Evolutionary conservation across 2,797 vertebrate species (phyloP), one percentile per base, ranked within the genome.

Genomic region (Chloroceryle inda): DNA sequence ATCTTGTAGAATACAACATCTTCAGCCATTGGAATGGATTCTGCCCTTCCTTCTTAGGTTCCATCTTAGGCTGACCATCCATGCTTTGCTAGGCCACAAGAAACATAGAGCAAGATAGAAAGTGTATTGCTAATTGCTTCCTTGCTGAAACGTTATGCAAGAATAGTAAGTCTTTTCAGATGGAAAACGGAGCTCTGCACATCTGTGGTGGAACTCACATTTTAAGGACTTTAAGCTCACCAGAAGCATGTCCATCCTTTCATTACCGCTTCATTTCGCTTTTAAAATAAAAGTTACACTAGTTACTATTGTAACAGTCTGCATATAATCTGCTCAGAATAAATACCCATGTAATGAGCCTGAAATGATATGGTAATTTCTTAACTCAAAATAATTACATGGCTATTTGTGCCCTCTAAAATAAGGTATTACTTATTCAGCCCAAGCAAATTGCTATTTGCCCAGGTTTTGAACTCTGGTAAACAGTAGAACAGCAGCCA

Each of bases 371-470:
- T 84, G 83, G 90, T 94, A 97, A 97, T 97, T 97, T 94, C 89
- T 95, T 95, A 95, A 97, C 94, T 96, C 91, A 93, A 95, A 97
- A 94, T 95, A 96, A 97, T 97, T 97, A 97, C 94, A 97, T 81
- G 97, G 94, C 64, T 96, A 96, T 97, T 95, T 96, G 52, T 94
- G 92, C 63, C 85, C 79, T 95, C 83, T 92, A 89, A 95, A 97
- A 92, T 72, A 80, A 94, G 73, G 91, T 94, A 92, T 95, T 96
- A 92, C 87, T 97, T 92, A 96, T 85, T 96, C 96, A 95, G 92
- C 90, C 91, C 89, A 95, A 97, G 92, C 85, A 97, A 97, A 95
- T 94, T 92, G 85, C 89, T 97, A 42, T 97, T 96, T 97, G 89
- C 85, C 85, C 83, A 97, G 92, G 90, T 94, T 97, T 95, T 96